Evolutionary conservation across 1,140 invertebrate species (phyloP), one percentile per base, ranked within the genome.

Genomic region (Drosophila parabipectinata): DNA sequence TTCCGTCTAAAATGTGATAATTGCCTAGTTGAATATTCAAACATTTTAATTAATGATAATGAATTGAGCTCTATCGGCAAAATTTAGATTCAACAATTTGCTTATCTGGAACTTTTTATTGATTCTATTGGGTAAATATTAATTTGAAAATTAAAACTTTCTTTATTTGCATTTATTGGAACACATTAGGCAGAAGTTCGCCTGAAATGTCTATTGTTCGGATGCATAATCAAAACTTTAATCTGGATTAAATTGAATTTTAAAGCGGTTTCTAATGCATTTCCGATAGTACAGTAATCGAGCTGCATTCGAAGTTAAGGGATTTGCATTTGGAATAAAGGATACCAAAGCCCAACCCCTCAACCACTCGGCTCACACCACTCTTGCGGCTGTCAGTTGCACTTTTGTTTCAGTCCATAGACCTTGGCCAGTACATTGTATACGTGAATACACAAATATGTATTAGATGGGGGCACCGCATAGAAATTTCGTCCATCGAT

Each of bases 301-400:
- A 34, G 37, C 66, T 76, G 73, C 53, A 34, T 34, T 50, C 60
- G 73, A 47, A 77, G 69, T 56, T 47, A n/a, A 7, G 72, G 53
- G 61, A 72, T 84, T 81, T 87, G 82, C 82, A 88, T 82, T 58
- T 68, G 44, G 64, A 72, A 75, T 76, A 52, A 64, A 47, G 60
- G 45, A 45, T 51, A 34, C 32, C 48, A 15, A 15, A 39, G 45
- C 32, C 14, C 28, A 45, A 9, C 15, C 62, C 50, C 62, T 64
- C 30, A 56, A 48, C 37, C 56, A 44, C 39, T 44, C 41, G 41
- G 14, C 41, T 44, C 41, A 8, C 41, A 44, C 39, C 39, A 44
- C 39, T 15, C 39, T 44, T 44, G 39, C 41, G 41, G 55, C 63
- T 77, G 74, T 77, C 74, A 77, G 73, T 63, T 77, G 74, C 74